Percentiles rank a stretch among this genome's conserved stretches.
phyloP scores from a whole-genome alignment of 2,797 vertebrate genomes.

The Hypotaenidia philippensis region DNA sequence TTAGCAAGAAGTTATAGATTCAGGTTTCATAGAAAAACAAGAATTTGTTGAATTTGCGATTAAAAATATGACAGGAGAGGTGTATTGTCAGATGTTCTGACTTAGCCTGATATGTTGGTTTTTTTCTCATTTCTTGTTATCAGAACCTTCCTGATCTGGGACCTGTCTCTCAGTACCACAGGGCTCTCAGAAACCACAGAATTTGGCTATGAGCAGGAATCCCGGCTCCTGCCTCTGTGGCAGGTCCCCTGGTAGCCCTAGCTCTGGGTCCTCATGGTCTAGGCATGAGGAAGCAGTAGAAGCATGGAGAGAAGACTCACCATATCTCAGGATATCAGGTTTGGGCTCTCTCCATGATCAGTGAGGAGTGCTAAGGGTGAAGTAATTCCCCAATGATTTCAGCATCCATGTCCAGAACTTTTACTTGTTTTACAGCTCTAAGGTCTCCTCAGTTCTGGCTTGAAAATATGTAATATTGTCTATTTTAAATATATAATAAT shows the following conservation, averaged over 20 bases:
- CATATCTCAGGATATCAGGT: background rate
- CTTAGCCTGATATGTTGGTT: background rate
- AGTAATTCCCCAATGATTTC: background rate
- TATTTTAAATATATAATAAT: background rate
- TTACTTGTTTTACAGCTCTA: background rate
- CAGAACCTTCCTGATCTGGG: background rate
- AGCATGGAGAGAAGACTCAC: too few relatives aligned
- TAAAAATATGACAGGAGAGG: background rate
- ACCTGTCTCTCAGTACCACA: background rate
- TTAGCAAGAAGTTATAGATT: background rate
- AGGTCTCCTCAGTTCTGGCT: background rate
- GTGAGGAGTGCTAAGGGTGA: background rate
- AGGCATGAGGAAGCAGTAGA: rapidly evolving
- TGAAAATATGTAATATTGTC: background rate
- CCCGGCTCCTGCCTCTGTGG: background rate
- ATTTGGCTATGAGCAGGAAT: background rate
- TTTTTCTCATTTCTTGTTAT: background rate
- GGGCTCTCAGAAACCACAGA: background rate
- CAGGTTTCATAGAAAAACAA: background rate
- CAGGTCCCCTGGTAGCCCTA: too few relatives aligned
- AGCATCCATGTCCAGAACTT: background rate
- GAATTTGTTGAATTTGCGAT: background rate
- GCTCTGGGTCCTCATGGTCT: background rate
- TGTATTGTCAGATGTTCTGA: background rate
- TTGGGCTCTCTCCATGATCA: background rate